Evolutionary conservation across 2,113 vertebrate species (phyloP).

Genomic region (Emydocephalus ijimae): DNA sequence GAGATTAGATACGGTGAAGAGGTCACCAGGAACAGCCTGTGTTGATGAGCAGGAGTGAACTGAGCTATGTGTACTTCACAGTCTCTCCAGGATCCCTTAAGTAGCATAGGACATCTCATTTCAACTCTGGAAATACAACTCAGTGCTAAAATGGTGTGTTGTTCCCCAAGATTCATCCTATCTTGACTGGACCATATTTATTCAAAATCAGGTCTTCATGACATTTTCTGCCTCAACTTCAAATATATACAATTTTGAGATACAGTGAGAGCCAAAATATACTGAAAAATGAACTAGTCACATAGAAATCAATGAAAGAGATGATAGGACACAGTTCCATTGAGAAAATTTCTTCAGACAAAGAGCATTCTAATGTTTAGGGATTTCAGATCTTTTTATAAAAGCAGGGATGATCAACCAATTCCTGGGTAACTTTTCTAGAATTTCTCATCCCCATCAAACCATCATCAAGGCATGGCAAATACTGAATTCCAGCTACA

Average conservation of each 20-base stretch:
- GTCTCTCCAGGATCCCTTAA: neutral
- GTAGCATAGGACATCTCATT: neutral
- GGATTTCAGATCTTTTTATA: slow-evolving; percentile 10
- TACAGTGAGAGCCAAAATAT: neutral
- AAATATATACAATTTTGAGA: neutral
- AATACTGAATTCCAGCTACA: neutral
- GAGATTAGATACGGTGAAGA: neutral
- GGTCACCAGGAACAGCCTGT: neutral
- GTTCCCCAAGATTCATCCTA: neutral
- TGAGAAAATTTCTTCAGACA: neutral
- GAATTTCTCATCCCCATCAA: neutral
- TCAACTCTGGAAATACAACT: neutral
- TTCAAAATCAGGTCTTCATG: neutral
- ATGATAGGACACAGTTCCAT: neutral
- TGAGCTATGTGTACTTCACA: neutral
- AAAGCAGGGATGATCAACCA: neutral
- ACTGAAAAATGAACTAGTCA: neutral
- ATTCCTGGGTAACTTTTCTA: neutral
- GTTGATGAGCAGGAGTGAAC: neutral
- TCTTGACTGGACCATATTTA: neutral
- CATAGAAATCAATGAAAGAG: neutral
- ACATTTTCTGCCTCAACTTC: neutral
- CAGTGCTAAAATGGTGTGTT: neutral
- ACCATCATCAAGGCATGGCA: neutral
- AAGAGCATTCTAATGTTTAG: neutral